A percentile compares a stretch with the other conserved stretches of the same genome.
These are phyloP conservation scores for Ophiodon elongatus DNA, from an alignment of 2,113 vertebrate species.

Conservation along the genomic window DNA sequence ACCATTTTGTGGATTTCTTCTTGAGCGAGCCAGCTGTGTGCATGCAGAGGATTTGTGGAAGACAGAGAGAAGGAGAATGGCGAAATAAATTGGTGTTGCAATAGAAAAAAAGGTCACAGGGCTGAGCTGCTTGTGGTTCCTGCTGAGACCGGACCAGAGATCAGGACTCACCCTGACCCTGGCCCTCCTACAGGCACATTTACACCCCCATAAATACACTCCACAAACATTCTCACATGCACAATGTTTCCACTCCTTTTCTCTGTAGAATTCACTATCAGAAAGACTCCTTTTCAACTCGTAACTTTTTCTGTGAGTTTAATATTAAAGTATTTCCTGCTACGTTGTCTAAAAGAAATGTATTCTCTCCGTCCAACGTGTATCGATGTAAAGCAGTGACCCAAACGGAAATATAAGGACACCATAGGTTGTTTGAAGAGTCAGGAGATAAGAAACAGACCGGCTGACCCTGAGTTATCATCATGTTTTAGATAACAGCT, in stretches of 20 bases:
- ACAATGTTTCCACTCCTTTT: background rate
- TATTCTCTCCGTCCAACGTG: background rate
- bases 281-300: background rate
- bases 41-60: conserved; percentile 4
- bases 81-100: conserved; percentile 56
- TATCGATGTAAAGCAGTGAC: background rate
- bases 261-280: background rate
- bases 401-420: conserved; percentile 19
- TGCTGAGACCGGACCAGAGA: conserved; percentile 54
- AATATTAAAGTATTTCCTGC: background rate
- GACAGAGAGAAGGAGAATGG: conserved; percentile 15
- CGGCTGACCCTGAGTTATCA: conserved; percentile 68
- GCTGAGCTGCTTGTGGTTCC: conserved; percentile 34
- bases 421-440: conserved; percentile 45
- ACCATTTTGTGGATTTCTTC: conserved; percentile 58
- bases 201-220: conserved; percentile 41
- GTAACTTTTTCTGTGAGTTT: background rate
- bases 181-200: conserved; percentile 34
- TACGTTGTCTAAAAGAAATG: background rate
- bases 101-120: conserved; percentile 44
- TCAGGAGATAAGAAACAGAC: conserved; percentile 54
- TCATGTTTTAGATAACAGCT: conserved; percentile 68
- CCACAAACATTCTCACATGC: conserved; percentile 9
- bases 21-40: conserved; percentile 49
- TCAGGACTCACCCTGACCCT: conserved; percentile 62